Base-by-base conservation (phyloP, 1,140 invertebrate species). In the Cecropterus lyciades region DNA sequence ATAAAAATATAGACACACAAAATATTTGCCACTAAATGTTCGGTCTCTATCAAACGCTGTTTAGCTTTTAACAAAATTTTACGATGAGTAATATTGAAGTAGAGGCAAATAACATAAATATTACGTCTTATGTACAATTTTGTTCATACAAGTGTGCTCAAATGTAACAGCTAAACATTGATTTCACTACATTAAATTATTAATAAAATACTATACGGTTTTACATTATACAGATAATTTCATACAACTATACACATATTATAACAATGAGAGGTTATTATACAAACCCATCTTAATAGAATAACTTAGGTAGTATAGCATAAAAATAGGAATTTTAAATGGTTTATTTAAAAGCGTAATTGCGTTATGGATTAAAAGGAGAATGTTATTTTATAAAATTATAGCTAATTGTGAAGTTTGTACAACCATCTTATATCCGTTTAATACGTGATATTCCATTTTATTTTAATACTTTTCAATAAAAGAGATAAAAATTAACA, bases 1-100 rank as follows among this genome's bases (percentile, higher is more conserved):
- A 85, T 85, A 85, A 85, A 57, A 83, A 85, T 82, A 85, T 82
- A 87, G 77, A 87, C 82, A 79, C 76, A 85, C 81, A 81, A 79
- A 82, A 80, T 84, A 79, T 63, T 77, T 80, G 80, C 78, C 75
- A 77, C 78, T 82, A 81, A 80, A 74, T 70, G 63, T 70, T 70
- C 62, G 57, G 72, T 70, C 69, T 62, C 74, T 60, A 60, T 60
- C 14, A 60, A 48, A 60, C 27, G 57, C 27, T 60, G 45, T 48
- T 60, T 48, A 80, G 77, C 72, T 71, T 70, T 62, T 9, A 46
- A 30, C 20, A 3, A 33, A 33, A 33, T 8, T 33, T 33, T 40
- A 33, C 30, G 30, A 33, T 1, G 7, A 40, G 11, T n/a, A 33
- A 33, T 8, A 4, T 33, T 33, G 15, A 20, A 48, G 20, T n/a